These are phyloP conservation scores for Dryobota labecula DNA, from an alignment of 2,888 invertebrate genomes.

Conservation along the genomic window DNA sequence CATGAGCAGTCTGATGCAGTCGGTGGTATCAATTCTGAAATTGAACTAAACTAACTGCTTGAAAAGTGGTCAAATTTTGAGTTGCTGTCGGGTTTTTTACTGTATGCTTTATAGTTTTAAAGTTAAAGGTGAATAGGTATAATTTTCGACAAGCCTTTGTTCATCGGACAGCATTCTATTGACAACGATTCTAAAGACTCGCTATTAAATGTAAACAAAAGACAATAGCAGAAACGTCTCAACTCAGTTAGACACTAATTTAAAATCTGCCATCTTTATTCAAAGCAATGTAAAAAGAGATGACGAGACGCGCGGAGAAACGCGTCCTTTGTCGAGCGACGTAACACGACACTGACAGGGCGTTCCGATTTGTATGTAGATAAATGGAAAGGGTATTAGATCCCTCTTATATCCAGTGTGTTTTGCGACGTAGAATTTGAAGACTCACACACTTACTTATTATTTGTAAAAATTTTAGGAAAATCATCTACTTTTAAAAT, in stretches of 20 bases:
- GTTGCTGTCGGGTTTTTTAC: too few species aligned
- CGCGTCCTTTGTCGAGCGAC: constrained; percentile 72
- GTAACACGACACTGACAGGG: constrained; percentile 68
- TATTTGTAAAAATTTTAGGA: too few species aligned
- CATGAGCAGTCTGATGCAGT: too few species aligned
- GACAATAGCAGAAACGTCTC: constrained; percentile 14
- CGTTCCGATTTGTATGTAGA: constrained; percentile 79
- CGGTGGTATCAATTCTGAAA: too few species aligned
- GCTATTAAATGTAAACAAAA: constrained; percentile 14
- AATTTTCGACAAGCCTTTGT: background rate
- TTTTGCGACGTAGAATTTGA: constrained; percentile 8
- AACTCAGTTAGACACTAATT: constrained; percentile 65
- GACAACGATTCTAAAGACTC: background rate
- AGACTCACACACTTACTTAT: too few species aligned
- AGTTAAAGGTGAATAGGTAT: background rate
- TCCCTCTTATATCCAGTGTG: background rate
- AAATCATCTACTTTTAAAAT: too few species aligned
- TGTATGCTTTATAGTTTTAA: background rate
- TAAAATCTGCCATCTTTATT: constrained; percentile 70
- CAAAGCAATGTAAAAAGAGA: constrained; percentile 71
- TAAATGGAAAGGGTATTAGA: constrained; percentile 72
- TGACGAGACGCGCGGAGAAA: constrained; percentile 57
- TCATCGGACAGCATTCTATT: background rate
- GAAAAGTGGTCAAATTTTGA: too few species aligned
- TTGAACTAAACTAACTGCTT: background rate